Conservation (phyloP, 2,888 invertebrate species). For the Rhogogaster chlorosoma region DNA sequence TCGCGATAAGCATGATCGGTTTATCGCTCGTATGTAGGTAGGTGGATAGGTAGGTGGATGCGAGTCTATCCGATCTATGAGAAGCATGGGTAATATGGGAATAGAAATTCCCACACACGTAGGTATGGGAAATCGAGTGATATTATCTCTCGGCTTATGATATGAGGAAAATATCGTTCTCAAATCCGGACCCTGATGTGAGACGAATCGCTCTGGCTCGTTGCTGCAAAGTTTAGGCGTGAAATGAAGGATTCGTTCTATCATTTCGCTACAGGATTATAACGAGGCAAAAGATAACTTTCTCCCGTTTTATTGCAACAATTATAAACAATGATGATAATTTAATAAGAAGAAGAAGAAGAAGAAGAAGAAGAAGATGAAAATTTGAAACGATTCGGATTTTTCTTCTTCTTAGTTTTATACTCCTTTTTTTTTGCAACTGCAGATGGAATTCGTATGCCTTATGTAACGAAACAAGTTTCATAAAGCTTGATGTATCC, state of each 20-base stretch:
- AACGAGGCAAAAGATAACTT: neutral
- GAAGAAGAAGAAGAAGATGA: neutral
- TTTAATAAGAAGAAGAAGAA: neutral
- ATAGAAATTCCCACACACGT: neutral
- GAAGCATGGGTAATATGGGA: neutral
- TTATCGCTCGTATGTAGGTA: slow-evolving; percentile 19
- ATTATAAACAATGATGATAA: neutral
- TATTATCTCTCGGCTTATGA: slow-evolving; percentile 6
- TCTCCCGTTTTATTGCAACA: neutral
- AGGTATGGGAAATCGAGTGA: neutral
- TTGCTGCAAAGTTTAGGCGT: neutral
- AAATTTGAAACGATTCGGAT: neutral
- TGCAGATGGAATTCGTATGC: too few relatives aligned
- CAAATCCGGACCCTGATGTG: neutral
- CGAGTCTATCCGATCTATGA: neutral
- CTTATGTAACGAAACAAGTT: neutral
- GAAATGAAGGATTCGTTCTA: slow-evolving; percentile 21
- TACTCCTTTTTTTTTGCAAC: neutral
- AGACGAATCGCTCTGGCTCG: neutral
- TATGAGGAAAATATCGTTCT: neutral
- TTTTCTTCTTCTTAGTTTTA: neutral
- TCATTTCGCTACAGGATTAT: neutral
- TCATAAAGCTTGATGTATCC: neutral
- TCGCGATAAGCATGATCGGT: slow-evolving; percentile 44
- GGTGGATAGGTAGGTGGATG: neutral